Conservation (phyloP, 2,888 invertebrate genomes). For the Octonoba sinensis region DNA sequence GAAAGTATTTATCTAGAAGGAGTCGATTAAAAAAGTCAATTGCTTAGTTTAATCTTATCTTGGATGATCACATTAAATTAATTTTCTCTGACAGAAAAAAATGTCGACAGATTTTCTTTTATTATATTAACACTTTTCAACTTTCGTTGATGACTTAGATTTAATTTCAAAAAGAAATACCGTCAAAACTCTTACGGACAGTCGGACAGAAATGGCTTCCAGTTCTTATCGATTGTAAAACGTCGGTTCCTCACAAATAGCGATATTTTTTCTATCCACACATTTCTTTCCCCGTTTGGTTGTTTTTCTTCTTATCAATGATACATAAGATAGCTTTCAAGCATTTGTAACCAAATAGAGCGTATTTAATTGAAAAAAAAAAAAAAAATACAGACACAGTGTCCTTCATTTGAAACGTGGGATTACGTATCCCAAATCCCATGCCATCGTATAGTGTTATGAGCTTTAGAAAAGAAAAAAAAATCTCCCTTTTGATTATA, state of each 20-base stretch:
- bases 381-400: conserved; percentile 18
- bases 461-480: background rate
- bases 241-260: too few relatives aligned
- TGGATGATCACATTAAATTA: too few relatives aligned
- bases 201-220: conserved; percentile 15
- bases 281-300: conserved; percentile 11
- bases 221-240: too few relatives aligned
- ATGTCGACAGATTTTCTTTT: too few relatives aligned
- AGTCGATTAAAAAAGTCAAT: too few relatives aligned
- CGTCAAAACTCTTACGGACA: background rate
- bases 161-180: too few relatives aligned
- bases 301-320: conserved; percentile 26
- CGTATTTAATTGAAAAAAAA: background rate
- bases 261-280: background rate
- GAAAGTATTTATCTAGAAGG: too few relatives aligned
- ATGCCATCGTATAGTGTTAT: too few relatives aligned
- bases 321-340: conserved; percentile 28
- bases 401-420: conserved; percentile 47
- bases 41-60: too few relatives aligned
- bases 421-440: background rate
- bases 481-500: background rate
- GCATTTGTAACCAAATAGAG: conserved; percentile 60
- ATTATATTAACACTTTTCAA: too few relatives aligned
- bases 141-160: too few relatives aligned
- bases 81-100: too few relatives aligned